Evolutionary conservation across 1,140 invertebrate genomes (phyloP).

Genomic region (Nixonia krombeini): DNA sequence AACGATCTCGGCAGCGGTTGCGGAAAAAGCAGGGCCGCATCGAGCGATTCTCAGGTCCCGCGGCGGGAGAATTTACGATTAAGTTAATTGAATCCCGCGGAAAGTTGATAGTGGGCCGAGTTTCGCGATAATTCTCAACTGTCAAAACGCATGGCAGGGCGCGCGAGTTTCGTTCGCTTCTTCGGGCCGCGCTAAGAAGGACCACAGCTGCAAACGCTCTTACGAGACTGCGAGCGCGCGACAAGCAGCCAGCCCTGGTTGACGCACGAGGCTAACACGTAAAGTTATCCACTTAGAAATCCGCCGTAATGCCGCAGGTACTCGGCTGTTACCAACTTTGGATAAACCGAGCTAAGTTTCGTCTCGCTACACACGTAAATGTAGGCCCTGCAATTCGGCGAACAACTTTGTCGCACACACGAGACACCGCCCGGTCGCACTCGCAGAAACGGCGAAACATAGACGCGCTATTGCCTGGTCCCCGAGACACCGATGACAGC

Average conservation of each 20-base stretch:
- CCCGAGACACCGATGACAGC: constrained; percentile 25
- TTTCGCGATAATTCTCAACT: background rate
- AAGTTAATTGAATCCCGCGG: no score
- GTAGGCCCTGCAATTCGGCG: constrained; percentile 13
- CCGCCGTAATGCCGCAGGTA: constrained; percentile 54
- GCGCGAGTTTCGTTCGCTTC: constrained; percentile 15
- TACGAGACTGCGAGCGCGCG: constrained; percentile 16
- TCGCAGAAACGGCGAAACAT: constrained; percentile 33
- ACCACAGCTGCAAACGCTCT: constrained; percentile 24
- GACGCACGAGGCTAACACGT: constrained; percentile 55
- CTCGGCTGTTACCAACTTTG: constrained; percentile 54
- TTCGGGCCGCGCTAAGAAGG: constrained; percentile 10
- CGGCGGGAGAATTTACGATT: no score
- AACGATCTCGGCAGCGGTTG: no score
- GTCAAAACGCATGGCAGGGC: background rate
- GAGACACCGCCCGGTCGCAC: constrained; percentile 28
- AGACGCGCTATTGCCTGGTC: constrained; percentile 6
- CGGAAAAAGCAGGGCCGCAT: no score
- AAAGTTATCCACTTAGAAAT: constrained; percentile 67
- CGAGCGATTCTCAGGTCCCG: no score
- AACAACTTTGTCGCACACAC: constrained; percentile 46
- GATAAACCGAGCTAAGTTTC: constrained; percentile 59
- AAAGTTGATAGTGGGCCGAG: no score
- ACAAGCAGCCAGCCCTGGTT: constrained; percentile 30
- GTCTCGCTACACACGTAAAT: constrained; percentile 32